Percentiles rank a stretch among this genome's conserved stretches.
These are phyloP conservation scores for Jordanella pulchra DNA, from an alignment of 2,797 vertebrate genomes.

Conservation along the genomic window DNA sequence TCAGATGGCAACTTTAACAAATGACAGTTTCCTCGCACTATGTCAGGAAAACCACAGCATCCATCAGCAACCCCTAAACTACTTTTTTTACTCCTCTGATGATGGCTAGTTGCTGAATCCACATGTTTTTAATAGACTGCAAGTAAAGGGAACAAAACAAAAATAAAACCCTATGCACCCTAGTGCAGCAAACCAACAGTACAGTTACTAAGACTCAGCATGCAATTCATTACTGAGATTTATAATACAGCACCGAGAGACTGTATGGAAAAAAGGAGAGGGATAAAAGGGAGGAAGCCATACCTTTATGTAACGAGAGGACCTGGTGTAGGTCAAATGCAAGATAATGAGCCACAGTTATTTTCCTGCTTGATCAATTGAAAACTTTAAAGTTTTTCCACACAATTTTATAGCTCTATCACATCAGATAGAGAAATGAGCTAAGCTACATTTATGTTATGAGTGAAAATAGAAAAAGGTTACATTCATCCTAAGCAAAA, in stretches of 20 bases:
- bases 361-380: slow-evolving; percentile 48
- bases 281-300: slow-evolving; percentile 29
- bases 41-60: slow-evolving; percentile 66
- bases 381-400: slow-evolving; percentile 54
- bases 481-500: slow-evolving; percentile 15
- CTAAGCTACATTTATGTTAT: slow-evolving; percentile 13
- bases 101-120: slow-evolving; percentile 44
- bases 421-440: slow-evolving; percentile 32
- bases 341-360: slow-evolving; percentile 25
- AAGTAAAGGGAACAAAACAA: slow-evolving; percentile 65
- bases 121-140: slow-evolving; percentile 41
- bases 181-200: slow-evolving; percentile 39
- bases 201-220: slow-evolving; percentile 22
- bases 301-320: slow-evolving; percentile 43
- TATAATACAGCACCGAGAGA: slow-evolving; percentile 61
- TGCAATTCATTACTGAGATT: slow-evolving; percentile 69
- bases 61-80: slow-evolving; percentile 61
- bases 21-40: slow-evolving; percentile 50
- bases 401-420: slow-evolving; percentile 49
- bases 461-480: slow-evolving; percentile 31
- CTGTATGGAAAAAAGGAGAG: slow-evolving; percentile 10
- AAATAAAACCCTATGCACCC: slow-evolving; percentile 58
- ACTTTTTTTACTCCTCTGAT: slow-evolving; percentile 52
- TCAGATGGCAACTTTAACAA: slow-evolving; percentile 55
- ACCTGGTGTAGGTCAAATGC: slow-evolving; percentile 33